Conservation (phyloP, 2,797 vertebrate genomes). For the Ammospiza maritima region DNA sequence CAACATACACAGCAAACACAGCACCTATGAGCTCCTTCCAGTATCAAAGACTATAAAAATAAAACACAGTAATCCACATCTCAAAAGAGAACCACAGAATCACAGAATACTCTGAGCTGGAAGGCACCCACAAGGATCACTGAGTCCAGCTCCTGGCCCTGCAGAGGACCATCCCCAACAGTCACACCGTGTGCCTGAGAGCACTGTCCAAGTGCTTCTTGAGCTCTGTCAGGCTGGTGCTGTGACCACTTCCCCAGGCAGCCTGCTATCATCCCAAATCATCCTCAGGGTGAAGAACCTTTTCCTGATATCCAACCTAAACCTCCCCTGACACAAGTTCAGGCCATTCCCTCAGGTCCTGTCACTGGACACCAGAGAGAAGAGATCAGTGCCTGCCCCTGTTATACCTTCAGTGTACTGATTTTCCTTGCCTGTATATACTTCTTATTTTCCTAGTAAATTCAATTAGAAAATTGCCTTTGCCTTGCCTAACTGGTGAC, state of each 20-base stretch:
- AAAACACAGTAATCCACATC: not conserved
- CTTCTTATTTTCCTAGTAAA: not conserved
- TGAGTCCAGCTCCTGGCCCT: rapidly evolving
- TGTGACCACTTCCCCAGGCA: not conserved
- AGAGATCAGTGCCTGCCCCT: not conserved
- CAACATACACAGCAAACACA: not conserved
- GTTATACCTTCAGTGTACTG: not conserved
- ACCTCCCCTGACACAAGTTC: not conserved
- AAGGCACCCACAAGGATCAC: not conserved
- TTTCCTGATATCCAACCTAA: not conserved
- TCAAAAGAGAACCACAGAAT: not conserved
- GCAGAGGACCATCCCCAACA: not conserved
- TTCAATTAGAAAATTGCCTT: not conserved
- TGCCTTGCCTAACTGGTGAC: not conserved
- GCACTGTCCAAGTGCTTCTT: not conserved
- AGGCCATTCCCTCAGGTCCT: not conserved
- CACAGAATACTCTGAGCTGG: not conserved
- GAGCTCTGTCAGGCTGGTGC: not conserved
- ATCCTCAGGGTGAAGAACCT: not conserved
- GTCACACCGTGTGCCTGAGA: not conserved
- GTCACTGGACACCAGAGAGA: not conserved
- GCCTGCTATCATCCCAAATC: no score
- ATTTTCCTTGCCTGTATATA: not conserved
- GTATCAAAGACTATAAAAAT: not conserved
- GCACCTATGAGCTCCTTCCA: not conserved